Percentiles rank a stretch among this genome's conserved stretches.
Conservation (phyloP, 1,140 invertebrate species). For the Phortica variegata region DNA sequence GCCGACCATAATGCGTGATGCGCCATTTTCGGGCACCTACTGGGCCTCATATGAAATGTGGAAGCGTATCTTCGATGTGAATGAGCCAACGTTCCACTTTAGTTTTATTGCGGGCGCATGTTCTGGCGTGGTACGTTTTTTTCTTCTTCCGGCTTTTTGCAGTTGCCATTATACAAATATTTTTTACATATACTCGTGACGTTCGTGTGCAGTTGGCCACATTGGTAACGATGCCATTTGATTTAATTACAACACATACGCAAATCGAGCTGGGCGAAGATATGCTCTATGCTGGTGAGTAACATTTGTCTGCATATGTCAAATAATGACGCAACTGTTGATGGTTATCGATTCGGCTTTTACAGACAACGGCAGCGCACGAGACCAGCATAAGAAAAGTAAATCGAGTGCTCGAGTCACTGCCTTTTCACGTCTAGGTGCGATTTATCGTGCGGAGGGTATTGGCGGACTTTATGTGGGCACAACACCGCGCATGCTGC, state of each 20-base stretch:
- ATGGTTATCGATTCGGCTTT: conserved; percentile 16
- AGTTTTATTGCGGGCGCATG: conserved; percentile 83
- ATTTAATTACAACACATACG: conserved; percentile 96
- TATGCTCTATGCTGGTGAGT: conserved; percentile 69
- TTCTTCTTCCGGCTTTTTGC: not conserved
- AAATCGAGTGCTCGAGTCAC: not conserved
- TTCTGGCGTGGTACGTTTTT: conserved; percentile 83
- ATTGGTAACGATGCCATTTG: conserved; percentile 91
- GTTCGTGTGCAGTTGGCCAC: conserved; percentile 84
- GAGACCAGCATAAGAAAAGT: not conserved
- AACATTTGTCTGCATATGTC: not conserved
- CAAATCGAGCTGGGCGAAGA: conserved; percentile 95
- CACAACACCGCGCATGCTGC: conserved; percentile 80
- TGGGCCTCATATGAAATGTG: conserved; percentile 92
- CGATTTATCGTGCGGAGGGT: conserved; percentile 72
- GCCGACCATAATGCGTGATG: conserved; percentile 90
- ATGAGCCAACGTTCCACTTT: conserved; percentile 73
- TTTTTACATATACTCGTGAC: no score
- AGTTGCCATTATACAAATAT: not conserved
- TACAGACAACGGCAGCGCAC: conserved; percentile 16
- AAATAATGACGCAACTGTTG: not conserved
- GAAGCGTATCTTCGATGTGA: conserved; percentile 66
- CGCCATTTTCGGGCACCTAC: conserved; percentile 96
- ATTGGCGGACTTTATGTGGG: conserved; percentile 77
- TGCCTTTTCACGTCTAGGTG: conserved; percentile 58